Evolutionary conservation across 2,113 vertebrate species (phyloP).

Genomic region (Epinephelus fuscoguttatus): DNA sequence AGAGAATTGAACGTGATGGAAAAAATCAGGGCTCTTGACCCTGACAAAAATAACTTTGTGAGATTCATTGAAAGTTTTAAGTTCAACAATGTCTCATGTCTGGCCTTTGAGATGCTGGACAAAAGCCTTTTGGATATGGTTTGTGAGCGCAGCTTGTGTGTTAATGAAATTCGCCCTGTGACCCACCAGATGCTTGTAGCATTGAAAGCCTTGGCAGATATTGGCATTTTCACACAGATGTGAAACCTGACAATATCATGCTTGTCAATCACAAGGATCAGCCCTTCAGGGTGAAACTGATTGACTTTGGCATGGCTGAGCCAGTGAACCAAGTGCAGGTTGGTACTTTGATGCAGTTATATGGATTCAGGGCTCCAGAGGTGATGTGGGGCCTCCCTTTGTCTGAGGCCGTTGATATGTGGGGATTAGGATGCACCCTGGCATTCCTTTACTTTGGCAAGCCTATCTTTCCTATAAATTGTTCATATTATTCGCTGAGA

Average conservation of each 20-base stretch:
- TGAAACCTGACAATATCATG: slow-evolving; percentile 25
- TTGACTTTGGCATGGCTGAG: slow-evolving; percentile 7
- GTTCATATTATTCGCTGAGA: background rate
- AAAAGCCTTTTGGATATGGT: background rate
- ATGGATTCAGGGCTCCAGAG: background rate
- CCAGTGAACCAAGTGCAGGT: fast-evolving
- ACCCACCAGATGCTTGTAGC: background rate
- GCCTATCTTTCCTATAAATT: background rate
- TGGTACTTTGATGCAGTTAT: background rate
- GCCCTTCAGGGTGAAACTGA: slow-evolving; percentile 8
- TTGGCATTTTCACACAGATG: background rate
- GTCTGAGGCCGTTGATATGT: background rate
- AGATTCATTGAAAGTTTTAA: background rate
- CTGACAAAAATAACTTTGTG: background rate
- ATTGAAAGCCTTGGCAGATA: background rate
- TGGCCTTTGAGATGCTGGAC: background rate
- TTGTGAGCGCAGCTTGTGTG: background rate
- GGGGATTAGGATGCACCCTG: background rate
- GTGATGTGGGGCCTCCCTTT: background rate
- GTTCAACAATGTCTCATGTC: background rate
- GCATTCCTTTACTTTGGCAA: background rate
- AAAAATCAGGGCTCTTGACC: background rate
- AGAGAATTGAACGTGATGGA: background rate
- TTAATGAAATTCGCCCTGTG: background rate
- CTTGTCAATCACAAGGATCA: slow-evolving; percentile 10